Percentiles rank a stretch among this genome's conserved stretches.
These are phyloP conservation scores for Nasonia longicornis DNA, from an alignment of 1,140 invertebrate genomes.

Conservation along the genomic window DNA sequence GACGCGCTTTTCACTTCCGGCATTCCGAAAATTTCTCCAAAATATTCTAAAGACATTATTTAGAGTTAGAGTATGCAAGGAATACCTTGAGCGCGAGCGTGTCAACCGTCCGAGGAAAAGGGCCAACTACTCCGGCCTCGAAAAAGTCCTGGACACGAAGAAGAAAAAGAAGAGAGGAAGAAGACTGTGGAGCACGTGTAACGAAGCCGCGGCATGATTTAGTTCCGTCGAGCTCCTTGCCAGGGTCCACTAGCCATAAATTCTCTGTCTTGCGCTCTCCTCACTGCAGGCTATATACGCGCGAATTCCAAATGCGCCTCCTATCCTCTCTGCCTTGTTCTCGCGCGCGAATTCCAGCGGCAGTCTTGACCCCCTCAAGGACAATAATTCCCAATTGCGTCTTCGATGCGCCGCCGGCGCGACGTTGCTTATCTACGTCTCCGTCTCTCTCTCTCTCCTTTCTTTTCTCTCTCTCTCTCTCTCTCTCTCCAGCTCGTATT, in stretches of 20 bases:
- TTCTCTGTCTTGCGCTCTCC: conserved; percentile 35
- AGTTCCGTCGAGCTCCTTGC: conserved; percentile 47
- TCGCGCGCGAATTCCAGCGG: conserved; percentile 23
- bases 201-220: conserved; percentile 49
- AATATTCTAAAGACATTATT: neutral
- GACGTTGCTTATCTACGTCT: neutral
- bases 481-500: neutral
- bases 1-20: neutral
- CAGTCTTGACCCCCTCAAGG: conserved; percentile 31
- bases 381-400: conserved; percentile 42
- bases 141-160: neutral
- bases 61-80: neutral
- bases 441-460: neutral
- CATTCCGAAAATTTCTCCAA: neutral
- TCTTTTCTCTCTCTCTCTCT: neutral
- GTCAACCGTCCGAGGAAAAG: neutral
- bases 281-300: neutral
- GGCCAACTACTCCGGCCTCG: neutral
- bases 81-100: neutral
- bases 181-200: neutral
- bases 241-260: conserved; percentile 54
- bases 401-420: neutral
- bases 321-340: neutral
- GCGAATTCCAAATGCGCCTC: conserved; percentile 39
- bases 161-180: conserved; percentile 4